Evolutionary conservation across 2,113 vertebrate species (phyloP), one percentile per base, ranked within the genome.

Genomic region (Hypomesus transpacificus): DNA sequence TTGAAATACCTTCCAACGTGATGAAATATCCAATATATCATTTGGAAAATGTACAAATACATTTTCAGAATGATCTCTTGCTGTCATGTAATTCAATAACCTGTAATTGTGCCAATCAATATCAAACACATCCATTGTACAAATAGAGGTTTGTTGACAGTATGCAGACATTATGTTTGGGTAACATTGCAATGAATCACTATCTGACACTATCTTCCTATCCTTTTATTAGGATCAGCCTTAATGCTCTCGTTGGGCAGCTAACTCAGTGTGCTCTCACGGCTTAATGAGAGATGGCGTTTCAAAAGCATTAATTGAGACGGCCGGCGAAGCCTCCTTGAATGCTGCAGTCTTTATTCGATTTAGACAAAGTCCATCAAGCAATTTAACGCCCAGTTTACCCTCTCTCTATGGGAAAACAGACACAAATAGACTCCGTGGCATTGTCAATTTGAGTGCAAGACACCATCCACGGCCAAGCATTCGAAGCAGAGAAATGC

Each of bases 181-280:
- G 7, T 18, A 24, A 21, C 66, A 26, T 66, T 46, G 34, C 9
- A 51, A 51, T 14, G 16, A 68, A 84, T 69, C n/a, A 66, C 18
- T 31, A 64, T 17, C 80, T 80, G 64, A 58, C 73, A 34, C 70
- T 75, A 75, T 66, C 26, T 3, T 73, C 59, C 66, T 78, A 76
- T 73, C 80, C 80, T 82, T 79, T 78, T 77, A 87, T 78, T 77
- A 87, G 74, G 1, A 71, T 64, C 53, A 52, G 75, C 76, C 78
- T 83, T 78, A 74, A 78, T 77, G 66, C 57, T 69, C 65, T 76
- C 26, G 58, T 80, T 82, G 82, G 73, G 73, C 78, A 68, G 70
- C 72, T 53, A 66, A 71, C 46, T 74, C 79, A 71, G 69, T 52
- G 28, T 61, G 75, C 60, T 75, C 75, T 82, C 77, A 81, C 8